Base-by-base conservation (phyloP, 2,797 vertebrate species). In the Staurois parvus region DNA sequence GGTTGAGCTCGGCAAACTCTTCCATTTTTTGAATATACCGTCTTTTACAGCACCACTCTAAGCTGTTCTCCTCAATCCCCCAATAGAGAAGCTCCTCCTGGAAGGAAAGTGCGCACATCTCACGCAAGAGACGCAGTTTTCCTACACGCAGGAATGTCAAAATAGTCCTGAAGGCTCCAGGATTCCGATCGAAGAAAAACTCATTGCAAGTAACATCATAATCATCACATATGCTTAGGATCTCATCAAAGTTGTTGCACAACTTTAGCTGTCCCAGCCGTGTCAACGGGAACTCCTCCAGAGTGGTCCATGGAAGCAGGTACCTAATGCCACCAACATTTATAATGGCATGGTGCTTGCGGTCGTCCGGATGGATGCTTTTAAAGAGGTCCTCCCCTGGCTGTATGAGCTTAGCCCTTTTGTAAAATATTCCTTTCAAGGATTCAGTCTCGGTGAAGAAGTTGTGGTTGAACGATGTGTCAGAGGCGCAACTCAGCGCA, bases 181-280 rank as follows among this genome's bases (percentile, higher is more conserved):
- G 98, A 92, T 96, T 97, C 87, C 98, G 97, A 93, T 99, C 98
- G 0, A 99, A 99, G 94, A 99, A 99, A 94, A 98, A 99, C 88
- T 99, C 98, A 0, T 99, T 98, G 91, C 94, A 96, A 0, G 96
- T 91, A 45, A 98, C 97, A 0, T 99, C 98, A 0, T 99, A 99
- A 91, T 99, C 98, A 0, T 99, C 98, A 2, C 98, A 99, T 88
- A 99, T 92, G 1, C 94, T 90, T 91, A 99, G 97, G 91, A 99
- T 99, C 91, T 99, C 97, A 0, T 99, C 98, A 8, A 99, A 99
- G 91, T 96, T 99, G 88, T 94, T 97, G 89, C 98, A 99, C 89
- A 97, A 95, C 81, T 96, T 96, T 85, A 99, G 94, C 76, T 96
- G 97, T 79, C 98, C 98, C 91, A 99, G 88, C 0, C 98, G 97